Evolutionary conservation across 2,888 invertebrate species (phyloP), one percentile per base, ranked within the genome.

Genomic region (Plagiodera versicolora): DNA sequence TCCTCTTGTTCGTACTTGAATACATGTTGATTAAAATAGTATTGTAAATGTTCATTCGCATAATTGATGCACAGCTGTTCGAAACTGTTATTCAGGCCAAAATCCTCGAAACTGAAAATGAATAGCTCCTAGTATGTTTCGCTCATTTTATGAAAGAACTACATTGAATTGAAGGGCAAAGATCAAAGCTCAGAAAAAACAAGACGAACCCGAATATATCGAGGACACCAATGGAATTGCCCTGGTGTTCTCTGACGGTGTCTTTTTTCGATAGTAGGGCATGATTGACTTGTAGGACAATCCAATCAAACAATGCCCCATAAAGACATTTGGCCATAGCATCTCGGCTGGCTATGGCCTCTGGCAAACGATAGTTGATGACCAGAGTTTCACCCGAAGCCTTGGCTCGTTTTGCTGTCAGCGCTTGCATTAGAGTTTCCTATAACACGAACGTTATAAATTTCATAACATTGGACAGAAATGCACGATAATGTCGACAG

Each of bases 1-100:
- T 97, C 97, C 79, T 97, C 94, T 84, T 97, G 92, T 77, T 97
- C 97, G 76, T 96, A 96, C 82, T 96, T 95, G 83, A 98, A 98
- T 71, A 98, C 97, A 79, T 98, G 97, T 81, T 96, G 94, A 84
- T 97, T 97, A 83, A 98, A 98, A 80, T 97, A 97, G 81, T 94
- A 94, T 82, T 98, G 97, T 53, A 98, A 85, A 81, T 96, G 95
- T 81, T 98, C 97, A 80, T 98, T 98, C 16, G 97, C 97, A 80
- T 95, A 97, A 84, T 98, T 98, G 72, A 98, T 97, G 81, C 97
- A 97, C 70, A 97, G 86, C 81, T 97, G 97, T 80, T 98, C 97
- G 80, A 96, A 97, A 79, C 95, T 95, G 81, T 92, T 92, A 80
- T 87, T 89, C 59, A 88, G 85, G 61, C 91, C 94, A 77, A 97